Conservation (phyloP, 2,797 vertebrate genomes). For the Varecia variegata region DNA sequence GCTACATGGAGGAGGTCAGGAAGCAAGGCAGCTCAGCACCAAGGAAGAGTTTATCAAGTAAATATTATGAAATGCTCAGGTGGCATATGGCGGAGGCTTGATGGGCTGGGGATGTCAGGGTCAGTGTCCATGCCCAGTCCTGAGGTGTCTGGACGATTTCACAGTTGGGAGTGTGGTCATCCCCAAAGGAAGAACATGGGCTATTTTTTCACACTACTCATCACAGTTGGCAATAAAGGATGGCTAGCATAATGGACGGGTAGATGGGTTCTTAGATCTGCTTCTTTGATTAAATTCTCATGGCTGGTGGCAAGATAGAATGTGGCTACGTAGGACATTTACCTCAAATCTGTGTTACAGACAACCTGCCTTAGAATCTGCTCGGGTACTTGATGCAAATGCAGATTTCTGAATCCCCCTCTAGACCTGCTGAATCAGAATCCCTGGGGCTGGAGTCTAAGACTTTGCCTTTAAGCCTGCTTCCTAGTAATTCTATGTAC, state of each 20-base stretch:
- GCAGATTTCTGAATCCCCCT: background rate
- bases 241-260: background rate
- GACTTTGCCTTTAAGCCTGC: background rate
- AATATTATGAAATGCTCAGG: background rate
- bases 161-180: background rate
- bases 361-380: background rate
- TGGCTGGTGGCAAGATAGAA: background rate
- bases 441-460: background rate
- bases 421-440: background rate
- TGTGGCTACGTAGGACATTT: background rate
- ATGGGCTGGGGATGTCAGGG: background rate
- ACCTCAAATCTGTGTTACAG: background rate
- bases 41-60: background rate
- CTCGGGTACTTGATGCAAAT: background rate
- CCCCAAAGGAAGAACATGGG: background rate
- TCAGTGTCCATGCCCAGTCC: background rate
- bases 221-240: background rate
- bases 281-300: background rate
- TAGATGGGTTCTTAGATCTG: background rate
- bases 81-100: background rate
- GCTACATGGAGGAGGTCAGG: background rate
- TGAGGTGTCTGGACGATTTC: background rate
- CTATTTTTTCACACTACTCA: background rate
- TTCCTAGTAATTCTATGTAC: background rate
- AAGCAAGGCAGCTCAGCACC: background rate